Evolutionary conservation across 2,113 vertebrate genomes (phyloP).

Genomic region (Triplophysa tibetana): DNA sequence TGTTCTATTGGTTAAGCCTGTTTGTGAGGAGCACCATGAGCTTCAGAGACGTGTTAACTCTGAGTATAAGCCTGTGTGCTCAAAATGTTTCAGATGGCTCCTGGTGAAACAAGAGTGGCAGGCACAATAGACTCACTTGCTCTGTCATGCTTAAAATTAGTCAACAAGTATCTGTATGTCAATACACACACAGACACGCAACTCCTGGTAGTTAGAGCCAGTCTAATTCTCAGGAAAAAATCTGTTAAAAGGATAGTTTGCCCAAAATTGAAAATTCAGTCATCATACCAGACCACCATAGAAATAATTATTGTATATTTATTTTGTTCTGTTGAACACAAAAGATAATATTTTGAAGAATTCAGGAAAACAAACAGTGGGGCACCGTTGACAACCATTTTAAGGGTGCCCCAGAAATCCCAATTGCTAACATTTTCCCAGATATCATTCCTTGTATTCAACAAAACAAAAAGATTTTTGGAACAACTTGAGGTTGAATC

Average conservation of each 20-base stretch:
- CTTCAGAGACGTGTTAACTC: constrained; percentile 76
- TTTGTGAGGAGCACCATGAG: constrained; percentile 62
- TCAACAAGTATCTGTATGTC: constrained; percentile 57
- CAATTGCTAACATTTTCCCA: no score
- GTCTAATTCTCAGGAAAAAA: not conserved
- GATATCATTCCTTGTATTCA: no score
- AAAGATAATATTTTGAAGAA: no score
- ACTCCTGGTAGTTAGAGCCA: not conserved
- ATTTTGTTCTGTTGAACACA: no score
- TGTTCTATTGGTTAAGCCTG: constrained; percentile 66
- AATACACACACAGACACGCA: constrained; percentile 6
- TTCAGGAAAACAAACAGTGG: no score
- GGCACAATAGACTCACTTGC: constrained; percentile 73
- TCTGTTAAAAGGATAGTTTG: not conserved
- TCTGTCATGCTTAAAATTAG: constrained; percentile 74
- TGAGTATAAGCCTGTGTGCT: constrained; percentile 67
- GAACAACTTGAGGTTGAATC: no score
- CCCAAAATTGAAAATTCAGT: no score
- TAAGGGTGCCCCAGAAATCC: no score
- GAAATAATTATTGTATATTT: no score
- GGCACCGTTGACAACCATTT: no score
- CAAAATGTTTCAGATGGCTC: constrained; percentile 83
- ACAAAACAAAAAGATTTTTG: no score
- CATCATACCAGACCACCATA: no score
- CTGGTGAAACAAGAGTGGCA: constrained; percentile 76